Conservation (phyloP, 1,140 invertebrate species). For the Yoshiicerus persimilis region DNA sequence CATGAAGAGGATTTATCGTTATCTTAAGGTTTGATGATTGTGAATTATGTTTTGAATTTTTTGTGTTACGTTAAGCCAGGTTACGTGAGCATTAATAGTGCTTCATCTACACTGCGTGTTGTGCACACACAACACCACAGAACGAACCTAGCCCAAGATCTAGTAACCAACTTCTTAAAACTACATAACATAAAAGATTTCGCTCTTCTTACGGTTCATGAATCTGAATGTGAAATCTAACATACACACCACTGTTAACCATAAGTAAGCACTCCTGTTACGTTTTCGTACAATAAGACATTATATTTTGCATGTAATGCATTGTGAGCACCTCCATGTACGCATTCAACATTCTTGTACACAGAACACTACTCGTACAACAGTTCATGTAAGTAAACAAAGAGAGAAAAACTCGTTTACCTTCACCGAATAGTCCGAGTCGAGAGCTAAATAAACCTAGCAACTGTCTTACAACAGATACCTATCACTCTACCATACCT, state of each 20-base stretch:
- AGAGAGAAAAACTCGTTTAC: neutral
- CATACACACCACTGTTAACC: neutral
- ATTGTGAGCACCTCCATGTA: no score
- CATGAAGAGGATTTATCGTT: neutral
- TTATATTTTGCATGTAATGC: no score
- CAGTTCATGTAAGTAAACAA: neutral
- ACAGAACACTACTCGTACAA: neutral
- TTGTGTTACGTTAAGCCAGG: neutral
- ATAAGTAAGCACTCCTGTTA: neutral
- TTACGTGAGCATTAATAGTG: neutral
- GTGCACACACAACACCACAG: neutral
- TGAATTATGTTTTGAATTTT: neutral
- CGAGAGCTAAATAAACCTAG: neutral
- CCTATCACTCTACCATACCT: neutral
- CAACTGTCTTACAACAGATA: neutral
- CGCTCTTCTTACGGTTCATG: neutral
- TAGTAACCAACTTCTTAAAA: neutral
- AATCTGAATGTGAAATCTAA: constrained; percentile 16
- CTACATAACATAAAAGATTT: neutral
- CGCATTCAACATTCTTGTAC: neutral
- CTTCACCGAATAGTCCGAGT: neutral
- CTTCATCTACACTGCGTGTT: neutral
- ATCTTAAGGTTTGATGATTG: neutral
- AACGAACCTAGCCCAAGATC: neutral
- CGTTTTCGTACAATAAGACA: neutral